Evolutionary conservation across 2,797 vertebrate genomes (phyloP), one percentile per base, ranked within the genome.

Genomic region (Cyclopterus lumpus): DNA sequence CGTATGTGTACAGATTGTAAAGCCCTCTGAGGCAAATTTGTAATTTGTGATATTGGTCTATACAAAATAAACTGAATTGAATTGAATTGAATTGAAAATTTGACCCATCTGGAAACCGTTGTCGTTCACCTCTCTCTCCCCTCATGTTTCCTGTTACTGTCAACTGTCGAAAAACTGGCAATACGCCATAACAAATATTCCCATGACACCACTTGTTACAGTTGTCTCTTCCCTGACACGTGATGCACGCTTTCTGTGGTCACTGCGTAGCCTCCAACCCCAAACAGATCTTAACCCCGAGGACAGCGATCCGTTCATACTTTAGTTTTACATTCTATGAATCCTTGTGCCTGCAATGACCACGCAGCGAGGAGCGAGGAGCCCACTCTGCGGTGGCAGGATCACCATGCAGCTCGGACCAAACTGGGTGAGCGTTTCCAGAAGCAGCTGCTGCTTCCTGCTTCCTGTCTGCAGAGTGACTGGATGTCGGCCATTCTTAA

Each of bases 381-480:
- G 51, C 65, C 71, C 61, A 69, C 63, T 32, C 36, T 32, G 60
- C 65, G 51, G 40, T n/a, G 73, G 74, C 58, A 75, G 57, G 65
- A 70, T 26, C n/a, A 11, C 53, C 20, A 24, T 71, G 75, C 75
- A 71, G 62, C 82, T 78, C 38, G 75, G 40, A 69, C 66, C 61
- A 62, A 80, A 78, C 74, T 76, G 73, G 68, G 65, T 20, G 69
- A 82, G 57, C 2, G 5, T 10, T 55, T 75, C 79, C 72, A 65
- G 57, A 89, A 88, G 89, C 82, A 90, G 77, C 62, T 49, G 22
- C 65, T 71, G 0, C 70, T 85, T 77, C 53, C 73, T 38, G 15
- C 65, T 81, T 40, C 63, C 55, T 61, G 28, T 67, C 44, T 82
- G 49, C 75, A 73, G 32, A 71, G 53, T 70, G 53, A 60, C 44